These are phyloP conservation scores for Bimastos eiseni DNA, from an alignment of 2,888 invertebrate species.

Conservation along the genomic window DNA sequence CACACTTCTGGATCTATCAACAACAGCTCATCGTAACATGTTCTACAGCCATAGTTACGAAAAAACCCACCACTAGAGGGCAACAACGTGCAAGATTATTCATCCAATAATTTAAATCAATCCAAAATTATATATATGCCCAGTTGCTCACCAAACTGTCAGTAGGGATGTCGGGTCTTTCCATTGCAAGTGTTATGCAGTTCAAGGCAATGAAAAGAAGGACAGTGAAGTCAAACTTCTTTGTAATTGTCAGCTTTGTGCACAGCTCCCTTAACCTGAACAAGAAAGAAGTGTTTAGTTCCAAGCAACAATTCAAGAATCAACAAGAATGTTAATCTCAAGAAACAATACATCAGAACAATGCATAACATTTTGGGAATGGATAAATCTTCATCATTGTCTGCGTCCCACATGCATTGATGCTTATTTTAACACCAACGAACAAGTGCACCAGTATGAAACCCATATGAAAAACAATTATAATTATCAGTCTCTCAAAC, in stretches of 20 bases:
- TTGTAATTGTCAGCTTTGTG: constrained; percentile 64
- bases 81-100: not conserved
- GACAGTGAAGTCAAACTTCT: constrained; percentile 94
- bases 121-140: not conserved
- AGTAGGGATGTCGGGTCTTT: constrained; percentile 95
- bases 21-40: not conserved
- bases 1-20: not conserved
- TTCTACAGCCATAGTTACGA: not conserved
- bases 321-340: not conserved
- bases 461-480: no score
- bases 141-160: constrained; percentile 68
- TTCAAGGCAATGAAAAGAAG: constrained; percentile 95
- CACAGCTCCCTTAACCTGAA: constrained; percentile 52
- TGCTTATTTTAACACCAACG: no score
- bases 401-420: no score
- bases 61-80: constrained; percentile 16
- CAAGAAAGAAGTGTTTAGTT: constrained; percentile 29
- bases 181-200: constrained; percentile 98
- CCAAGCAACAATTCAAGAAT: not conserved
- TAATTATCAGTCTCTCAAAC: no score
- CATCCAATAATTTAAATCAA: not conserved
- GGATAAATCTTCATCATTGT: not conserved
- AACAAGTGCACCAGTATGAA: no score
- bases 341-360: not conserved
- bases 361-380: not conserved